Percentiles rank a stretch among this genome's conserved stretches.
These are phyloP conservation scores for Myrmophylax atrothorax DNA, from an alignment of 2,113 vertebrate species.

Conservation along the genomic window DNA sequence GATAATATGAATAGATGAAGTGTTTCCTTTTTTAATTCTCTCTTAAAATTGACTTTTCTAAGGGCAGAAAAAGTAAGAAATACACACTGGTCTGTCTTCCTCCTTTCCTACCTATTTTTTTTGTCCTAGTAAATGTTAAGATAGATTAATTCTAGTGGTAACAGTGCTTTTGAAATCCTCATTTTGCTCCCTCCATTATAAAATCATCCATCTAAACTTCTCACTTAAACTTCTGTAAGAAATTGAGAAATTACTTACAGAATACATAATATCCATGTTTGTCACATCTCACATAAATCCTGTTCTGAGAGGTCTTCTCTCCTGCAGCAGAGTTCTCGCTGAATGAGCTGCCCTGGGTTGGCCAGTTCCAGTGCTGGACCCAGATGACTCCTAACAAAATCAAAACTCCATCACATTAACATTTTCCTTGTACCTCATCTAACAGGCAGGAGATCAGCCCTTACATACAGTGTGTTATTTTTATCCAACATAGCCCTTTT, in stretches of 20 bases:
- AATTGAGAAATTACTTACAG: neutral
- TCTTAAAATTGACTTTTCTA: neutral
- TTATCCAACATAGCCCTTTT: neutral
- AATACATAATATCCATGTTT: neutral
- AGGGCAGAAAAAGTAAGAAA: neutral
- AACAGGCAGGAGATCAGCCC: neutral
- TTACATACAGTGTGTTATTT: neutral
- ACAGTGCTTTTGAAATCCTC: neutral
- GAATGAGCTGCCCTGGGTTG: neutral
- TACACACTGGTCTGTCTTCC: neutral
- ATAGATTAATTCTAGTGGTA: neutral
- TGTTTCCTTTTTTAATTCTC: neutral
- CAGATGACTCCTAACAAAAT: neutral
- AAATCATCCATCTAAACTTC: neutral
- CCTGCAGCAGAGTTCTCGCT: neutral
- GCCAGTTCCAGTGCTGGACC: neutral
- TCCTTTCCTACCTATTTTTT: neutral
- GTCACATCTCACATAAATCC: neutral
- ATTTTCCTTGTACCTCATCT: neutral
- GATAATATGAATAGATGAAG: neutral
- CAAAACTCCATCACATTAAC: neutral
- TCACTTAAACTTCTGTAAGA: neutral
- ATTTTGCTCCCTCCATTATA: neutral
- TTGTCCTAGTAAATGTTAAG: neutral
- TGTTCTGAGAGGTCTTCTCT: neutral